Evolutionary conservation across 2,888 invertebrate species (phyloP).

Genomic region (Teinopalpus imperialis): DNA sequence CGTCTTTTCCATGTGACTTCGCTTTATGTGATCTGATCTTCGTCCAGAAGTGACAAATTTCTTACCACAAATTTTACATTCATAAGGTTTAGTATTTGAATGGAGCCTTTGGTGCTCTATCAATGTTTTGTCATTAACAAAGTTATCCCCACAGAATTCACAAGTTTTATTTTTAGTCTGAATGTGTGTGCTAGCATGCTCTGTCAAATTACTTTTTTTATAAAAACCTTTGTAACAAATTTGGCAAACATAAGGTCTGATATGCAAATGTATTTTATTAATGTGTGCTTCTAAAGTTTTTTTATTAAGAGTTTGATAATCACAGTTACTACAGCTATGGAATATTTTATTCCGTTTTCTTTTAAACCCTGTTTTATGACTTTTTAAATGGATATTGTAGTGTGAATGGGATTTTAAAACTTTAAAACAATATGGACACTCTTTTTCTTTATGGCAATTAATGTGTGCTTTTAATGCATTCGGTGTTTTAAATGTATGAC

Average conservation of each 20-base stretch:
- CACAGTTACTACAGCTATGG: slow-evolving; percentile 44
- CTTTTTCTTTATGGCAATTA: slow-evolving; percentile 39
- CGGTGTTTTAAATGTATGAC: slow-evolving; percentile 38
- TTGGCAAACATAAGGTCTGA: slow-evolving; percentile 46
- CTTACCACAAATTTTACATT: slow-evolving; percentile 49
- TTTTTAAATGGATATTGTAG: slow-evolving; percentile 42
- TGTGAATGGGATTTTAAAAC: slow-evolving; percentile 45
- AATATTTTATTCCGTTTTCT: slow-evolving; percentile 32
- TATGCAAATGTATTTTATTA: slow-evolving; percentile 50
- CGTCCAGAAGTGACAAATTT: slow-evolving; percentile 54
- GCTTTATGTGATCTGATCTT: slow-evolving; percentile 51
- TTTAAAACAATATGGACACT: slow-evolving; percentile 49
- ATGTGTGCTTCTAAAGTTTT: slow-evolving; percentile 50
- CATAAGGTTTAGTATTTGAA: slow-evolving; percentile 46
- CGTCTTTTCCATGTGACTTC: slow-evolving; percentile 50
- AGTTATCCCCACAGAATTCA: slow-evolving; percentile 53
- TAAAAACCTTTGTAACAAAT: slow-evolving; percentile 55
- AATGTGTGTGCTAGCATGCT: slow-evolving; percentile 46
- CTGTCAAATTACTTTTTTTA: slow-evolving; percentile 51
- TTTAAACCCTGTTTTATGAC: slow-evolving; percentile 34
- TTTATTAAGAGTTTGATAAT: slow-evolving; percentile 46
- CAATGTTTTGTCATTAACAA: slow-evolving; percentile 50
- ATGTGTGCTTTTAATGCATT: slow-evolving; percentile 40
- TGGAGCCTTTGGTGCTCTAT: slow-evolving; percentile 54
- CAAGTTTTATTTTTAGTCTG: slow-evolving; percentile 47